Conservation (phyloP, 2,888 invertebrate genomes). For the Clepsis dumicolana region DNA sequence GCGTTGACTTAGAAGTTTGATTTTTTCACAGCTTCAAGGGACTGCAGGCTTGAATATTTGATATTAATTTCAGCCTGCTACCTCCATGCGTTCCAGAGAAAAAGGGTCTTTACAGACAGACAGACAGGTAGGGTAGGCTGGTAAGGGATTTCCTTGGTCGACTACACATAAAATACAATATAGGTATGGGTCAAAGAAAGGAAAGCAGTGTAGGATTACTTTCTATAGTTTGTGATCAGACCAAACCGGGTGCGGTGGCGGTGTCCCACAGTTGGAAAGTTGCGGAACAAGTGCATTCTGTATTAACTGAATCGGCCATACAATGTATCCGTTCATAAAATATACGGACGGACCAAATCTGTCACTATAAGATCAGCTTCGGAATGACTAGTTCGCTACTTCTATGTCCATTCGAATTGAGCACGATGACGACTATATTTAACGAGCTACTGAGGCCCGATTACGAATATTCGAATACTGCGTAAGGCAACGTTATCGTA, state of each 20-base stretch:
- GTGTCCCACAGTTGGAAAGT: slow-evolving; percentile 36
- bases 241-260: slow-evolving; percentile 13
- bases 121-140: too few species aligned
- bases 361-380: slow-evolving; percentile 2
- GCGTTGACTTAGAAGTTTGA: too few species aligned
- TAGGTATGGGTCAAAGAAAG: not conserved
- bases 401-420: not conserved
- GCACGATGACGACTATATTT: not conserved
- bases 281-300: slow-evolving; percentile 30
- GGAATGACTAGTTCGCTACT: not conserved
- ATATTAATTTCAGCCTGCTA: too few species aligned
- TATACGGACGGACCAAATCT: not conserved
- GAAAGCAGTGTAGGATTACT: slow-evolving; percentile 18
- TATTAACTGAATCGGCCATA: slow-evolving; percentile 19
- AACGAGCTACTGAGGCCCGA: not conserved
- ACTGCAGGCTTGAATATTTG: too few species aligned
- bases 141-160: too few species aligned
- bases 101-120: too few species aligned
- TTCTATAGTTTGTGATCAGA: slow-evolving; percentile 31
- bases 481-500: too few species aligned
- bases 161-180: too few species aligned
- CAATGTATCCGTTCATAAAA: slow-evolving; percentile 10
- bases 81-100: too few species aligned
- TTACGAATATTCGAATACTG: too few species aligned
- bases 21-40: too few species aligned